Conservation (phyloP, 92 coral and sea anemone species). For the Porites divaricata region DNA sequence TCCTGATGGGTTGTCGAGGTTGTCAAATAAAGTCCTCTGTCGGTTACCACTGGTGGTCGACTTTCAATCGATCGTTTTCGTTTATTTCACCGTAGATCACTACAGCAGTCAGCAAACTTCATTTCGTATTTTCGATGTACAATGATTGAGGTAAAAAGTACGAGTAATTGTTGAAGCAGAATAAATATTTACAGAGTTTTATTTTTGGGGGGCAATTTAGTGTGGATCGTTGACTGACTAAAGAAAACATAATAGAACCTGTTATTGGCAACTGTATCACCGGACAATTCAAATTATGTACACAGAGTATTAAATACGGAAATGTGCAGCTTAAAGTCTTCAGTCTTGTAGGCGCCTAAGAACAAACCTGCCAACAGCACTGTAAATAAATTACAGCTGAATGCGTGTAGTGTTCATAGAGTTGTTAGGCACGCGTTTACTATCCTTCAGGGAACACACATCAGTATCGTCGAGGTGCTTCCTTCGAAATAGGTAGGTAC, state of each 20-base stretch:
- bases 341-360: conserved; percentile 41
- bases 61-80: too few species aligned
- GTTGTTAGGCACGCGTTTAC: not conserved
- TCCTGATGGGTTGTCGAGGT: too few species aligned
- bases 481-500: not conserved
- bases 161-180: not conserved
- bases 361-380: conserved; percentile 34
- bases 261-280: conserved; percentile 29
- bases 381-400: not conserved
- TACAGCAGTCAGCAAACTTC: too few species aligned
- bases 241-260: conserved; percentile 10
- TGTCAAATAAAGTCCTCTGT: too few species aligned
- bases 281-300: conserved; percentile 30
- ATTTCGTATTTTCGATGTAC: too few species aligned
- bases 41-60: too few species aligned
- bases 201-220: not conserved
- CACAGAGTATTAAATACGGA: conserved; percentile 30
- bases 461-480: not conserved
- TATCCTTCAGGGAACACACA: not conserved
- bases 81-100: too few species aligned
- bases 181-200: conserved; percentile 2
- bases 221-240: not conserved
- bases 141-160: not conserved
- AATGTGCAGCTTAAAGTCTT: conserved; percentile 27
- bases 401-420: not conserved